Base-by-base conservation (phyloP, 2,797 vertebrate species). In the Xerus rutilus region DNA sequence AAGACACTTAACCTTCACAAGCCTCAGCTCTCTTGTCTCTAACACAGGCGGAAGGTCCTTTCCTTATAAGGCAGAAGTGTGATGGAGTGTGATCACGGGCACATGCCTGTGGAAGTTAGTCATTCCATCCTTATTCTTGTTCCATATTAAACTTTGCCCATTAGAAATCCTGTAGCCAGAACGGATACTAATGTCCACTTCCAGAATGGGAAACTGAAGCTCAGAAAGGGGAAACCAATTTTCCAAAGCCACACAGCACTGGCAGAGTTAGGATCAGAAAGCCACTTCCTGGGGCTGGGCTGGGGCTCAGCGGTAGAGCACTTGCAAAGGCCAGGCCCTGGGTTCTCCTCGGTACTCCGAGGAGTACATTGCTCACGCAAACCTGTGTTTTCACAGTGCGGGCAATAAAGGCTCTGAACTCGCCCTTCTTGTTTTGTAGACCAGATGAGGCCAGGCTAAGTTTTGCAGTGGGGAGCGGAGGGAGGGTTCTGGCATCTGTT, bases 321-420 rank as follows among this genome's bases (percentile, higher is more conserved):
- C 59, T 62, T 25, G 59, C 59, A 9, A 25, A 62, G 0, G 0
- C 23, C 3, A 62, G 59, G 23, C 59, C 59, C 59, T 25, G 23
- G 59, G 21, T 21, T 30, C 74, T 73, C 49, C 69, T 94, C n/a
- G 30, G 25, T 7, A 21, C 45, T 2, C 6, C 1, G 7, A 49
- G 39, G 39, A 39, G 39, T 3, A 3, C 0, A 14, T 28, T 9
- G 1, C 5, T 23, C 8, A 4, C 6, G 3, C 18, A 43, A 25
- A 67, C 20, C 52, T 89, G 72, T 3, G 3, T 76, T 77, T 87
- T 32, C 20, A 54, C 0, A 4, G 18, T 9, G 17, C 35, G 0
- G 11, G 30, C 45, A 73, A 28, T 0, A 30, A n/a, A 76, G 64
- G 78, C 11, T 32, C 43, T 5, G 67, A 57, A 49, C 9, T 73